Evolutionary conservation across 2,888 invertebrate species (phyloP), one percentile per base, ranked within the genome.

Genomic region (Pollenia griseotomentosa): DNA sequence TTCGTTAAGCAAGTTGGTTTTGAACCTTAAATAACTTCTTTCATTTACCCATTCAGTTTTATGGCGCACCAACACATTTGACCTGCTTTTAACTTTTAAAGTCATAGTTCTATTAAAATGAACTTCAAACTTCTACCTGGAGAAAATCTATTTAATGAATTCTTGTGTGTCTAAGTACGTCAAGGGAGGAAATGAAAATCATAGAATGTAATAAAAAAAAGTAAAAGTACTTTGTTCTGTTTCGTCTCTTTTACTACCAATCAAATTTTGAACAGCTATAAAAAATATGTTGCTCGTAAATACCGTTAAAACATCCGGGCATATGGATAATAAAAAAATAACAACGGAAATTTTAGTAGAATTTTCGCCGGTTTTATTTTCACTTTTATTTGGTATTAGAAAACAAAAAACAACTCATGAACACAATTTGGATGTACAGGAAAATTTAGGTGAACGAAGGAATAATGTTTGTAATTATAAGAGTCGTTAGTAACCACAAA

Each of bases 221-320:
- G 55, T 46, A 66, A 77, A 65, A 66, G 66, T 33, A n/a, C 55
- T 51, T 51, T 75, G 53, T 63, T 42, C 2, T 23, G 63, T 42
- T 33, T 1, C 12, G 5, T 19, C 12, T 3, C n/a, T 80, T 73
- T 74, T 40, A 61, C 46, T 68, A 11, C 23, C n/a, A 71, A 51
- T 77, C 16, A 79, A 75, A 70, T 75, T 44, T 74, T 74, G n/a
- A 55, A 57, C 79, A 68, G 66, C 46, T 11, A 57, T 70, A 51
- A 75, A 85, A 85, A 57, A 77, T 63, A 16, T 16, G 48, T 73
- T 33, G 48, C 57, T 77, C 16, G 71, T 85, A 48, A 81, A 59
- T 55, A 51, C 42, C 42, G 71, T 44, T 80, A 59, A 77, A 81
- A 85, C 71, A 71, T 85, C 85, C 85, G 81, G 81, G n/a, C 11